Conservation (phyloP, 2,113 vertebrate species). For the Halichoeres trimaculatus region DNA sequence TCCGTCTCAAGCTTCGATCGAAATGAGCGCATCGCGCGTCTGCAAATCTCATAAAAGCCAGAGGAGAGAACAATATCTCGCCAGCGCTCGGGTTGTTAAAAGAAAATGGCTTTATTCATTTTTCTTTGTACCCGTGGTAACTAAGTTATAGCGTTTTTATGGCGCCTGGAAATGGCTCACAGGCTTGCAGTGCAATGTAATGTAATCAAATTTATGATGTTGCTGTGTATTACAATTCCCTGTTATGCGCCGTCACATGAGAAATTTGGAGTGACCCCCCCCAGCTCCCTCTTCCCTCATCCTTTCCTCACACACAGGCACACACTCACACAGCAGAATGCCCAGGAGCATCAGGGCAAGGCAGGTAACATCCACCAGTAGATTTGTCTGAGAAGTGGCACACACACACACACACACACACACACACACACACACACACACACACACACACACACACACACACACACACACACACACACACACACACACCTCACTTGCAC, state of each 20-base stretch:
- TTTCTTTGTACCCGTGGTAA: constrained; percentile 76
- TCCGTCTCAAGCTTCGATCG: constrained; percentile 48
- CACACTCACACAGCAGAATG: constrained; percentile 22
- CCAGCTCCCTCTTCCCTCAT: neutral
- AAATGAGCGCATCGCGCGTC: constrained; percentile 48
- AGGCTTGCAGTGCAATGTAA: constrained; percentile 75
- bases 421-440: too few species aligned
- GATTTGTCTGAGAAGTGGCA: constrained; percentile 33
- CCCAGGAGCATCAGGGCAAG: constrained; percentile 41
- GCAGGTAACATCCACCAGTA: constrained; percentile 44
- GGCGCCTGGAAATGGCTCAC: constrained; percentile 76
- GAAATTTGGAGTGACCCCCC: constrained; percentile 64
- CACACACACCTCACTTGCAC: constrained; percentile 8
- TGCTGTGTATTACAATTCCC: constrained; percentile 80
- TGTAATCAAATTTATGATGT: constrained; percentile 82
- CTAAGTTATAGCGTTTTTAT: constrained; percentile 80
- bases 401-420: neutral
- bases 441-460: neutral
- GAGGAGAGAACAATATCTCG: constrained; percentile 68
- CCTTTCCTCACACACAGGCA: neutral
- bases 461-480: constrained; percentile 1
- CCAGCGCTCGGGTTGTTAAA: constrained; percentile 72
- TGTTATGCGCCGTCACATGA: constrained; percentile 73
- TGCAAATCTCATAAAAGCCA: constrained; percentile 69
- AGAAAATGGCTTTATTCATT: constrained; percentile 81